phyloP scores from a whole-genome alignment of 2,797 vertebrate genomes.

The Poecilia wingei region DNA sequence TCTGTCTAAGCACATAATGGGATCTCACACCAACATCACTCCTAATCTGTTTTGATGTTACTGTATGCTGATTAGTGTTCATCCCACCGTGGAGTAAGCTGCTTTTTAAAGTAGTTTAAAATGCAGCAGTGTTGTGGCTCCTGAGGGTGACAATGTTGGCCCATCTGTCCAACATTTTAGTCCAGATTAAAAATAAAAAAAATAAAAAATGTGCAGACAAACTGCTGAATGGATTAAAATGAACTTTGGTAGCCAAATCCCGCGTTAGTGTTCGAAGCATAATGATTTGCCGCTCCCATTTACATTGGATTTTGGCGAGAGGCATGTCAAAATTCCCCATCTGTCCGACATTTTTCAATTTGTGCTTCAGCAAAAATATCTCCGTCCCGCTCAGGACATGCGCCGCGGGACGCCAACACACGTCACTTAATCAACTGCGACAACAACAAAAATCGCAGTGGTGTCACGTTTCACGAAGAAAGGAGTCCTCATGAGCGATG shows the following conservation, averaged over 20 bases:
- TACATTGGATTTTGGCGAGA: neutral
- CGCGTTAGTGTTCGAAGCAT: constrained; percentile 1
- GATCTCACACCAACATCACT: constrained; percentile 23
- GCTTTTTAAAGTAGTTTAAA: constrained; percentile 36
- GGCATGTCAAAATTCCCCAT: neutral
- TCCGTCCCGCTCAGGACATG: neutral
- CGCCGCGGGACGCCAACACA: neutral
- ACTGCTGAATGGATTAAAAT: constrained; percentile 41
- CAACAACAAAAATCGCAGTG: neutral
- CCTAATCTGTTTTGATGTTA: constrained; percentile 36
- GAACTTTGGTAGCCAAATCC: constrained; percentile 28
- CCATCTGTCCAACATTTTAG: constrained; percentile 57
- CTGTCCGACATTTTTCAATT: neutral
- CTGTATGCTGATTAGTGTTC: constrained; percentile 31
- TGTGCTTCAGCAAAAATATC: neutral
- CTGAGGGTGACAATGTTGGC: constrained; percentile 6
- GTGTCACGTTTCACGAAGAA: neutral
- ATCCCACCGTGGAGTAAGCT: constrained; percentile 28
- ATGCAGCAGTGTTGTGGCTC: constrained; percentile 15
- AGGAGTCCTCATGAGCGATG: neutral
- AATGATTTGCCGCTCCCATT: neutral
- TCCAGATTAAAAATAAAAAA: constrained; percentile 35
- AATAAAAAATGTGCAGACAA: constrained; percentile 31
- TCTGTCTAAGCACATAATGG: constrained; percentile 20
- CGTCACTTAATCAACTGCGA: constrained; percentile 6